Base-by-base conservation (phyloP, 2,113 vertebrate species). In the Electrona antarctica region DNA sequence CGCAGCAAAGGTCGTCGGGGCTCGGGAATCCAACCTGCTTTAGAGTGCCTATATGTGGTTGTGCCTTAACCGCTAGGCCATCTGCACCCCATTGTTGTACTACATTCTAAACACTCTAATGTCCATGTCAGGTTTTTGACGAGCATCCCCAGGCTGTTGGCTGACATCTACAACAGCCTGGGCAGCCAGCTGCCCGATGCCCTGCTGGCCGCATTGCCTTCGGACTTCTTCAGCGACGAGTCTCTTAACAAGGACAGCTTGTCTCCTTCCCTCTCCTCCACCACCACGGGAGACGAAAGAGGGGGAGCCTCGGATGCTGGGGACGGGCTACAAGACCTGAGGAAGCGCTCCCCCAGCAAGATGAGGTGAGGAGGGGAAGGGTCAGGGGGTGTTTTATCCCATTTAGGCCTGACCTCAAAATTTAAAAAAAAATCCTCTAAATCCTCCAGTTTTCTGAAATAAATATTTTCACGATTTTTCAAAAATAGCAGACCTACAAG, bases 181-280 rank as follows among this genome's bases (percentile, higher is more conserved):
- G 98, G 97, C 14, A 95, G 92, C 3, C 92, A 92, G 89, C 92
- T 98, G 68, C 98, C 98, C 0, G 90, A 91, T 0, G 95, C 91
- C 29, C 88, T 99, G 76, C 82, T 92, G n/a, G 90, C 90, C 2
- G 89, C 94, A 67, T 93, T 99, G 70, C 98, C 98, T 15, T 63
- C 92, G 14, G 96, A 97, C 73, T 96, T 98, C 89, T 96, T 98
- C 85, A 97, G 96, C 12, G 98, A 99, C 57, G 96, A 98, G 33
- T 98, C 96, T 0, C 2, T 96, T 63, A 81, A 90, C 28, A 92
- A 94, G 74, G 95, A 96, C 67, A 94, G 93, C 57, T 83, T 90
- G 64, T 96, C 94, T 41, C 91, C 96, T 0, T 82, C 88, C 1
- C 69, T 78, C 69, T 0, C 70, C 12, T 94, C 94, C 7, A 51